Percentiles rank a stretch among this genome's conserved stretches.
phyloP scores from a whole-genome alignment of 2,888 invertebrate genomes.

The Drosophila picticornis region DNA sequence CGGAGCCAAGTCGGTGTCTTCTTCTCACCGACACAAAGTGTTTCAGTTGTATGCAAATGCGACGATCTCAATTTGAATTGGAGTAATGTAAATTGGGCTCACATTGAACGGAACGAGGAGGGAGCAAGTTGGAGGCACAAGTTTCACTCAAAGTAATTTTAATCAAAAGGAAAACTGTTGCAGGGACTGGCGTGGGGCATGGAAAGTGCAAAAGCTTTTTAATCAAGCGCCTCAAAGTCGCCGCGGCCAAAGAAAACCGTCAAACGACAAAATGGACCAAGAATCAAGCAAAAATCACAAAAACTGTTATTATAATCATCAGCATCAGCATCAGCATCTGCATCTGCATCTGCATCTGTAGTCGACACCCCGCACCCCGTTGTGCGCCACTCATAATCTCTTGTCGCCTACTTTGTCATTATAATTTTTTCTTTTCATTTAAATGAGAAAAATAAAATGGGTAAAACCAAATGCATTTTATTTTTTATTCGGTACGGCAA shows the following conservation, averaged over 20 bases:
- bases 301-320: slow-evolving; percentile 78
- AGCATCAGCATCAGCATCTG: slow-evolving; percentile 42
- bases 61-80: slow-evolving; percentile 30
- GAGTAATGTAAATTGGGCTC: slow-evolving; percentile 31
- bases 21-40: slow-evolving; percentile 26
- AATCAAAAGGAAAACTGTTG: slow-evolving; percentile 41
- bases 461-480: slow-evolving; percentile 74
- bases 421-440: slow-evolving; percentile 68
- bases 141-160: slow-evolving; percentile 54
- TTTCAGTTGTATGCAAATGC: slow-evolving; percentile 55
- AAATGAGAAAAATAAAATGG: slow-evolving; percentile 45
- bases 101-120: slow-evolving; percentile 1
- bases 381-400: slow-evolving; percentile 22
- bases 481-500: slow-evolving; percentile 70
- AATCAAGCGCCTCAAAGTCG: slow-evolving; percentile 73
- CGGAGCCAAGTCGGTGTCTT: slow-evolving; percentile 20
- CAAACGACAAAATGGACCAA: slow-evolving; percentile 47
- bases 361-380: slow-evolving; percentile 7
- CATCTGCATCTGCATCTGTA: slow-evolving; percentile 31
- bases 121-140: slow-evolving; percentile 8
- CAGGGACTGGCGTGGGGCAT: slow-evolving; percentile 16
- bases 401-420: slow-evolving; percentile 79
- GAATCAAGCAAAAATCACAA: slow-evolving; percentile 67
- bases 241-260: slow-evolving; percentile 56
- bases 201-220: slow-evolving; percentile 71